A percentile compares a stretch with the other conserved stretches of the same genome.
Conservation (phyloP, 2,888 invertebrate species). For the Platycheirus albimanus region DNA sequence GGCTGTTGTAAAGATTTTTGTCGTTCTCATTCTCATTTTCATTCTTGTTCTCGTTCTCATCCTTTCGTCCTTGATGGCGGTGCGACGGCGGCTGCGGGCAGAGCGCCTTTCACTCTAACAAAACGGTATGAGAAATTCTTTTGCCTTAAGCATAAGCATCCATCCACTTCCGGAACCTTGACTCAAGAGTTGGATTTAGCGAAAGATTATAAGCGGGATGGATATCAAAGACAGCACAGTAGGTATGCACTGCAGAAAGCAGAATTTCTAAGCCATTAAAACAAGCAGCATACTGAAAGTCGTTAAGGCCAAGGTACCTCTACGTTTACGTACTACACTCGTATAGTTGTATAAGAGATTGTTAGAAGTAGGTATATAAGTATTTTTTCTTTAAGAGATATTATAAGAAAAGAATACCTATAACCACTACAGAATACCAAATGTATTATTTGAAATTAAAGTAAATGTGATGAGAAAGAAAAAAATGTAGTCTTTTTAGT, state of each 20-base stretch:
- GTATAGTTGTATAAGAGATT: no score
- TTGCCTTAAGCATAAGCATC: conserved; percentile 48
- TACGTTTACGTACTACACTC: no score
- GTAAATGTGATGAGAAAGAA: no score
- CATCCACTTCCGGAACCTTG: conserved; percentile 52
- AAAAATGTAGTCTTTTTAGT: no score
- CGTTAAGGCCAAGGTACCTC: conserved; percentile 34
- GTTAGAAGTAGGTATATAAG: no score
- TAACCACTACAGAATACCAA: no score
- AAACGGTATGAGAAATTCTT: conserved; percentile 54
- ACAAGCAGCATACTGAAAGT: conserved; percentile 30
- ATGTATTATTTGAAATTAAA: no score
- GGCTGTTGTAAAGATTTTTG: conserved; percentile 10
- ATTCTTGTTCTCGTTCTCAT: conserved; percentile 13
- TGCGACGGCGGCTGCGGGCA: no score
- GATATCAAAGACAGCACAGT: conserved; percentile 39
- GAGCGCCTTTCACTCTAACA: conserved; percentile 27
- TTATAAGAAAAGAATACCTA: no score
- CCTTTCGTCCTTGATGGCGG: conserved; percentile 17
- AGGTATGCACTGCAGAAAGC: conserved; percentile 50
- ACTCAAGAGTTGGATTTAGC: conserved; percentile 10
- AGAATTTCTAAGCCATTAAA: conserved; percentile 20
- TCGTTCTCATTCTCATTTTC: conserved; percentile 18
- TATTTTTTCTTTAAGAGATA: no score
- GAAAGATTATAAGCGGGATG: conserved; percentile 8